Base-by-base conservation (phyloP, 2,113 vertebrate species). In the Caranx melampygus region DNA sequence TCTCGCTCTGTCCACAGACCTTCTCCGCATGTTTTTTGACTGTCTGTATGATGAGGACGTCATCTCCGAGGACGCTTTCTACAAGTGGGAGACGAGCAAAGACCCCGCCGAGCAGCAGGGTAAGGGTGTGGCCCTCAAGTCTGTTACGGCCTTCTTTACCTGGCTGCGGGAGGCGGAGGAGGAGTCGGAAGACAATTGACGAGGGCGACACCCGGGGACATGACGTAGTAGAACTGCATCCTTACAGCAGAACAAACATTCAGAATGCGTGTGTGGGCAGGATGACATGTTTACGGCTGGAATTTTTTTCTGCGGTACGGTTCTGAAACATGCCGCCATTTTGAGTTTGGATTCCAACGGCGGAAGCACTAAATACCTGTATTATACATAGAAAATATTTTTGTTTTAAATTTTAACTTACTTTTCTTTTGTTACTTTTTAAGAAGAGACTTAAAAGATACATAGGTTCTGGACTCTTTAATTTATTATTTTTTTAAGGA, bases 361-460 rank as follows among this genome's bases (percentile, higher is more conserved):
- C 94, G 93, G 95, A 96, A 96, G 95, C 96, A 96, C 94, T 94
- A 95, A 96, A 97, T 95, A 97, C 91, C 93, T 97, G 92, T 96
- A 97, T 97, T 96, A 98, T 98, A 98, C 97, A 97, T 98, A 98
- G 96, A 97, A 96, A 97, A 96, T 96, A 96, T 97, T 97, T 97
- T 98, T 96, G 96, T 96, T 97, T 95, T 95, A 95, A 95, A 94
- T 92, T 97, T 97, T 96, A 96, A 96, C 82, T 95, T 96, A 95
- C 91, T 93, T 93, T 96, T 94, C 78, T 92, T 96, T 94, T 95
- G 93, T 96, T 95, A 95, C 97, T 98, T 97, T 96, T 96, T 96
- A 97, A 97, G 90, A 87, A 97, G 89, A 96, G 96, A 97, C 96
- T 97, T 95, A 95, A 90, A 94, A 94, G 91, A 94, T 90, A 87